These are phyloP conservation scores for Priocnemis perturbator DNA, from an alignment of 2,888 invertebrate genomes.

Conservation along the genomic window DNA sequence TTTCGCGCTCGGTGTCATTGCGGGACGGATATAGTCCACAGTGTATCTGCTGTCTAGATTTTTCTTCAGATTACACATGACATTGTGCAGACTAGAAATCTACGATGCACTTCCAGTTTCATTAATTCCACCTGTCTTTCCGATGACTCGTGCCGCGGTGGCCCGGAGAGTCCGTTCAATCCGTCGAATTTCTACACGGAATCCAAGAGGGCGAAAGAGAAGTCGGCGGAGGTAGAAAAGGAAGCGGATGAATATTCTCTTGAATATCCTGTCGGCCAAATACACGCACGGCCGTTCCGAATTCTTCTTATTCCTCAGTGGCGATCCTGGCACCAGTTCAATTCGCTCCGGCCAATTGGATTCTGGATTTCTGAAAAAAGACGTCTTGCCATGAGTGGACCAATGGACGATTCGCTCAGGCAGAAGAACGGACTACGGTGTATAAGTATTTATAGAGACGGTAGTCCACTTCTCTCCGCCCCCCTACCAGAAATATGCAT, in stretches of 20 bases:
- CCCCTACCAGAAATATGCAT: too few species aligned
- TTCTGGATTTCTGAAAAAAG: slow-evolving; percentile 35
- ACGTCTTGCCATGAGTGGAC: slow-evolving; percentile 10
- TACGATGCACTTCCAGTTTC: too few species aligned
- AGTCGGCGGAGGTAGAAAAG: slow-evolving; percentile 17
- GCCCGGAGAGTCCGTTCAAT: neutral
- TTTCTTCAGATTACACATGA: too few species aligned
- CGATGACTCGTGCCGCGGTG: too few species aligned
- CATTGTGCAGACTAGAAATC: too few species aligned
- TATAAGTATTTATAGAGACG: neutral
- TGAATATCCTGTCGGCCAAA: slow-evolving; percentile 24
- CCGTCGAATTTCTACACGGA: neutral
- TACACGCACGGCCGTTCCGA: slow-evolving; percentile 17
- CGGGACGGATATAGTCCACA: too few species aligned
- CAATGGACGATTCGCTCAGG: neutral
- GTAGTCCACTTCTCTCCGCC: too few species aligned
- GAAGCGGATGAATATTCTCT: slow-evolving; percentile 32
- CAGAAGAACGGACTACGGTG: slow-evolving; percentile 6
- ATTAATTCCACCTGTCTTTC: too few species aligned
- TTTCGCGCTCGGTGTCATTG: slow-evolving; percentile 22
- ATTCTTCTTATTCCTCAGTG: slow-evolving; percentile 32
- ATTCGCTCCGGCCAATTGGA: slow-evolving; percentile 51
- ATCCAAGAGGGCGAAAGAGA: neutral
- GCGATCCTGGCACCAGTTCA: slow-evolving; percentile 49
- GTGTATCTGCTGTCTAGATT: neutral